These are phyloP conservation scores for Eubasilissa splendida DNA, from an alignment of 2,888 invertebrate species.

Conservation along the genomic window DNA sequence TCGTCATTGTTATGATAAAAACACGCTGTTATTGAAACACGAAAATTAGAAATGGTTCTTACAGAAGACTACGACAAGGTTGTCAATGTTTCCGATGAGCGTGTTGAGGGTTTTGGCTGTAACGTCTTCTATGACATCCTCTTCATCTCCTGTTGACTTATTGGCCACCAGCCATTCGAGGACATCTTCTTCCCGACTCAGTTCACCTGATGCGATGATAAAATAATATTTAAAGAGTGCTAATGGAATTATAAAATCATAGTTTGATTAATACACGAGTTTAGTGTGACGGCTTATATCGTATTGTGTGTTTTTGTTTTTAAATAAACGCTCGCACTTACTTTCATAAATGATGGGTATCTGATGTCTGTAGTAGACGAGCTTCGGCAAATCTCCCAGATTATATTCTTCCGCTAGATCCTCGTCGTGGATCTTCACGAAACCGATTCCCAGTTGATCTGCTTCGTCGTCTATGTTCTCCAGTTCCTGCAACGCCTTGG, in stretches of 20 bases:
- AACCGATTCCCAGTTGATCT: conserved; percentile 93
- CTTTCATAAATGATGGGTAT: conserved; percentile 96
- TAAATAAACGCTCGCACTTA: conserved; percentile 65
- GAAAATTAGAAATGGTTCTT: conserved; percentile 65
- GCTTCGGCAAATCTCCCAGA: conserved; percentile 87
- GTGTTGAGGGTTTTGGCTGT: conserved; percentile 91
- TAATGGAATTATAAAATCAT: too few relatives aligned
- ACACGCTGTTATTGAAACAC: too few relatives aligned
- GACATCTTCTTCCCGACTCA: conserved; percentile 92
- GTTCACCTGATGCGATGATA: conserved; percentile 76
- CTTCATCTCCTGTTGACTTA: conserved; percentile 94
- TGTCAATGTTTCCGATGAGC: conserved; percentile 90
- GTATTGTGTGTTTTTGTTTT: neutral
- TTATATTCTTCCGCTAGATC: conserved; percentile 93
- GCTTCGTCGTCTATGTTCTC: conserved; percentile 97
- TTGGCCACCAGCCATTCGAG: conserved; percentile 94
- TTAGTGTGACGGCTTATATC: neutral
- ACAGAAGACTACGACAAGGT: conserved; percentile 94
- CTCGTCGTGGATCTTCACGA: conserved; percentile 95
- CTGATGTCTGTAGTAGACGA: conserved; percentile 95
- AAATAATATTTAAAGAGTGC: too few relatives aligned
- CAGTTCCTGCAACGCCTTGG: conserved; percentile 90
- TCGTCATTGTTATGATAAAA: too few relatives aligned
- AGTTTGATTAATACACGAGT: neutral
- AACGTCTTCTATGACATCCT: conserved; percentile 94